These are phyloP conservation scores for Buathra laborator DNA, from an alignment of 2,888 invertebrate species.

Conservation along the genomic window DNA sequence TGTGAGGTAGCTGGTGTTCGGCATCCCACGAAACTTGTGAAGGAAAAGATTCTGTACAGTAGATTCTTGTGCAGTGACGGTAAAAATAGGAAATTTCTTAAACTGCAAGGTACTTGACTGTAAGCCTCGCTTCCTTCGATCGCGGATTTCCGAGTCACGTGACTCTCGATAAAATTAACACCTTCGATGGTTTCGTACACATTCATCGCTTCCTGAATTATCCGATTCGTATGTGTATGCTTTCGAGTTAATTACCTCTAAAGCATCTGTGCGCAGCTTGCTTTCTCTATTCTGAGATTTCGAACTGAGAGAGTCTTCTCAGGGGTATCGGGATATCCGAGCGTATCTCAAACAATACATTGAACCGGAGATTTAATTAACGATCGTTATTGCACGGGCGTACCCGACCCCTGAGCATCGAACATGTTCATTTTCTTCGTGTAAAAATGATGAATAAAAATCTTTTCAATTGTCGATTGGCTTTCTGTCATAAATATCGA, in stretches of 20 bases:
- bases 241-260: constrained; percentile 16
- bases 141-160: constrained; percentile 34
- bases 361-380: constrained; percentile 15
- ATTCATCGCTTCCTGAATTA: constrained; percentile 34
- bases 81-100: constrained; percentile 47
- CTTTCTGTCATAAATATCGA: not conserved
- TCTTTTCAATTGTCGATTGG: not conserved
- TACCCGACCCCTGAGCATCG: not conserved
- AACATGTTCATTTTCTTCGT: not conserved
- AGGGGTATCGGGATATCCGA: constrained; percentile 9
- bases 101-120: not conserved
- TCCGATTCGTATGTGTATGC: not conserved
- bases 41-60: constrained; percentile 19
- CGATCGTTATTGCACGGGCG: not conserved
- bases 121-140: constrained; percentile 8
- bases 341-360: not conserved
- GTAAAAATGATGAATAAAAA: not conserved
- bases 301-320: constrained; percentile 17
- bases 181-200: constrained; percentile 8
- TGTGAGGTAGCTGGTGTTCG: constrained; percentile 56
- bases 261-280: constrained; percentile 3
- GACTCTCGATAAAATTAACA: constrained; percentile 1
- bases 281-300: constrained; percentile 33
- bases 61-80: not conserved
- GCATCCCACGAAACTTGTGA: constrained; percentile 50